Evolutionary conservation across 2,888 invertebrate genomes (phyloP).

Genomic region (Theretra japonica): DNA sequence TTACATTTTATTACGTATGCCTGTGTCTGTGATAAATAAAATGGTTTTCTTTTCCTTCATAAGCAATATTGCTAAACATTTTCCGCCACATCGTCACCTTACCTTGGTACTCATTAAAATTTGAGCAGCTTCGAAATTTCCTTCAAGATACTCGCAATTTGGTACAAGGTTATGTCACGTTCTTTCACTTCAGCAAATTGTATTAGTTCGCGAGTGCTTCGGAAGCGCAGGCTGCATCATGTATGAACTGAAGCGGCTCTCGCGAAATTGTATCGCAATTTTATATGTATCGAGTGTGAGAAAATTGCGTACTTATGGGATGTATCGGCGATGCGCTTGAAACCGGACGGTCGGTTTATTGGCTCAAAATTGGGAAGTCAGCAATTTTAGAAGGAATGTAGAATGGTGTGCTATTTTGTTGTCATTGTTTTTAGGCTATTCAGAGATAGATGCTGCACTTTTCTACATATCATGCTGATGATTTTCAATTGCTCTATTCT

Average conservation of each 20-base stretch:
- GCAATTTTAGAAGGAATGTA: too few species aligned
- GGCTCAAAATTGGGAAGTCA: neutral
- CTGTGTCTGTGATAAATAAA: too few species aligned
- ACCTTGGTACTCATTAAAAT: neutral
- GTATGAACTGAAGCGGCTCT: neutral
- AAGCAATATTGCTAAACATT: too few species aligned
- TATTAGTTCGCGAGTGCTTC: slow-evolving; percentile 9
- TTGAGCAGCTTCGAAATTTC: neutral
- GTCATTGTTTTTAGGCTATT: too few species aligned
- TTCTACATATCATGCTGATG: too few species aligned
- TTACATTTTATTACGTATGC: too few species aligned
- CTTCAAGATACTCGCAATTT: neutral
- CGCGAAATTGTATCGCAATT: neutral
- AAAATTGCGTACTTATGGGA: neutral
- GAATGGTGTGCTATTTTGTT: too few species aligned
- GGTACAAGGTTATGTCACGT: neutral
- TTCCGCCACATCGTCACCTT: too few species aligned
- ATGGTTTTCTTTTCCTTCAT: too few species aligned
- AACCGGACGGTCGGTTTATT: neutral
- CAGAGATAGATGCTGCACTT: too few species aligned
- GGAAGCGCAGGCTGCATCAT: neutral
- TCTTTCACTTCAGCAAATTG: slow-evolving; percentile 16
- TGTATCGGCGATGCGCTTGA: neutral
- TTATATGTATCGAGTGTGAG: neutral
- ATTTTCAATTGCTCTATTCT: too few species aligned